Percentiles rank a stretch among this genome's conserved stretches.
Evolutionary conservation across 1,140 invertebrate genomes (phyloP).

Genomic region (Macrobrachium rosenbergii): DNA sequence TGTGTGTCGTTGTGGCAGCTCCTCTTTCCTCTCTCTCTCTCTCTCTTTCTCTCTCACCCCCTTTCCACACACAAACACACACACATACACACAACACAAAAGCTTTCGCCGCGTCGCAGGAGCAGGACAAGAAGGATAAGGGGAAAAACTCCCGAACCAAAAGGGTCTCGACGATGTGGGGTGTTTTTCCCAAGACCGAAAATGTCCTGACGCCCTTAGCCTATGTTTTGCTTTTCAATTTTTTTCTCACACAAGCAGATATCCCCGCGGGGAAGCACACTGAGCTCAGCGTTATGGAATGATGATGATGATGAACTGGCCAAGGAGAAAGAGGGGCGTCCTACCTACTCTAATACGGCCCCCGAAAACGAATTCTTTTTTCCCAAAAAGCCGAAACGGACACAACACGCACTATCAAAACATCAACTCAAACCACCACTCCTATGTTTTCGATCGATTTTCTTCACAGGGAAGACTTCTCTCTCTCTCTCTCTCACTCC

Average conservation of each 20-base stretch:
- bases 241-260: too few relatives aligned
- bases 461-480: constrained; percentile 30
- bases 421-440: constrained; percentile 54
- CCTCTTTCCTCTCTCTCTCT: constrained; percentile 2
- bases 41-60: background rate
- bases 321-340: background rate
- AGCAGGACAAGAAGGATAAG: too few relatives aligned
- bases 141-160: too few relatives aligned
- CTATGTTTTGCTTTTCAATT: too few relatives aligned
- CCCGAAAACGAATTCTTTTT: constrained; percentile 29
- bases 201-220: too few relatives aligned
- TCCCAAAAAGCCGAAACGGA: constrained; percentile 18
- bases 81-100: too few relatives aligned
- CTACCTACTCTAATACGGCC: constrained; percentile 62
- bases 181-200: too few relatives aligned
- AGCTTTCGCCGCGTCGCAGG: too few relatives aligned
- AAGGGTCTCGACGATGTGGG: too few relatives aligned
- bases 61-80: background rate
- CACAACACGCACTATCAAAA: constrained; percentile 58
- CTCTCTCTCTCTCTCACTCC: background rate
- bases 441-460: constrained; percentile 52
- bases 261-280: too few relatives aligned
- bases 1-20: background rate
- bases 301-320: background rate
- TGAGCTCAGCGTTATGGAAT: too few relatives aligned